phyloP scores from a whole-genome alignment of 2,797 vertebrate species.

The Sebastes aleutianus region DNA sequence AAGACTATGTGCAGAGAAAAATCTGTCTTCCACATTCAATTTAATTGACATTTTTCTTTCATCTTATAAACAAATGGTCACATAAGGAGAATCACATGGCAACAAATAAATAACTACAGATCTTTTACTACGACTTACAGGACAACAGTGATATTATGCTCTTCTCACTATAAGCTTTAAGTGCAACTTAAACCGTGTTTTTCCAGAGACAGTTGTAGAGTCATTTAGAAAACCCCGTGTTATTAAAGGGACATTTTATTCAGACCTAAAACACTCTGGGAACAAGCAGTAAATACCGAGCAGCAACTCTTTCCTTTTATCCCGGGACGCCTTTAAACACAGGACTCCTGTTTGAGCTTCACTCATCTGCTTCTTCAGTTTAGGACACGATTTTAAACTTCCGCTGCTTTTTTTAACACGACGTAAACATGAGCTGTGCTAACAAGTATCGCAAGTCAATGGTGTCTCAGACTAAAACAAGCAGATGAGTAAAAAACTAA shows the following conservation, averaged over 20 bases:
- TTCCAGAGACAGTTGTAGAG: slow-evolving; percentile 56
- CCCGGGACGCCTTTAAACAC: slow-evolving; percentile 6
- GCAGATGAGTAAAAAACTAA: slow-evolving; percentile 4
- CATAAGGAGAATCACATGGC: slow-evolving; percentile 77
- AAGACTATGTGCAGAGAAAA: slow-evolving; percentile 75
- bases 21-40: slow-evolving; percentile 81
- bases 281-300: slow-evolving; percentile 43
- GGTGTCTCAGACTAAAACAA: slow-evolving; percentile 10
- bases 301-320: slow-evolving; percentile 32
- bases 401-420: neutral
- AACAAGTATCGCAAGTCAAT: neutral
- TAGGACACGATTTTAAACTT: neutral
- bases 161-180: slow-evolving; percentile 75
- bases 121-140: slow-evolving; percentile 77
- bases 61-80: slow-evolving; percentile 78
- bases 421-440: neutral
- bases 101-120: slow-evolving; percentile 79
- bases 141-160: slow-evolving; percentile 81
- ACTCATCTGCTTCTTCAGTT: slow-evolving; percentile 19
- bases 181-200: slow-evolving; percentile 64
- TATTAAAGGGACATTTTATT: slow-evolving; percentile 76
- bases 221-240: slow-evolving; percentile 56
- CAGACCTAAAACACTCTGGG: slow-evolving; percentile 51
- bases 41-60: slow-evolving; percentile 76
- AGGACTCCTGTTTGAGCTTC: neutral